These are phyloP conservation scores for Trochalopteron elliotii DNA, from an alignment of 2,113 vertebrate species.

Conservation along the genomic window DNA sequence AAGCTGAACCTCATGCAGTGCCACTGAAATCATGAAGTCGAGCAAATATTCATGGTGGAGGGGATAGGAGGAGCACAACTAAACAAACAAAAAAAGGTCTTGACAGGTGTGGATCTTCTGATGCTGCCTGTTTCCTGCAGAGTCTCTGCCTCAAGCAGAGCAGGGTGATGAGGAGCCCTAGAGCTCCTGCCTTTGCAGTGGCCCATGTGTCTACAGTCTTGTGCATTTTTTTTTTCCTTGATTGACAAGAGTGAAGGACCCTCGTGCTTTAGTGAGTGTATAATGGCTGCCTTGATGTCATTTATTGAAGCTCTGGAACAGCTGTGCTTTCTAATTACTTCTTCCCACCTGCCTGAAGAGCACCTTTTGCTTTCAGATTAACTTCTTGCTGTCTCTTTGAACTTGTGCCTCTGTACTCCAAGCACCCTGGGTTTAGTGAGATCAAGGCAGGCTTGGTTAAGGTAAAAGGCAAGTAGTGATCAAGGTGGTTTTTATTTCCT, in stretches of 20 bases:
- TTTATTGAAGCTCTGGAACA: slow-evolving; percentile 33
- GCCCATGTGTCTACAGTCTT: background rate
- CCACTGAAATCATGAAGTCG: background rate
- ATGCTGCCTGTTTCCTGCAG: background rate
- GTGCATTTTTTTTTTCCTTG: background rate
- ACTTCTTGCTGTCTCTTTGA: slow-evolving; percentile 57
- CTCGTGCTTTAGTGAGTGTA: background rate
- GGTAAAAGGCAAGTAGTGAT: slow-evolving; percentile 16
- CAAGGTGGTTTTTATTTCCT: background rate
- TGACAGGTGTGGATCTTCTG: background rate
- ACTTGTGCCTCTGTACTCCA: slow-evolving; percentile 18
- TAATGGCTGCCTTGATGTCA: slow-evolving; percentile 20
- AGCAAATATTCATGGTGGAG: background rate
- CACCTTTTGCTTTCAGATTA: slow-evolving; percentile 57
- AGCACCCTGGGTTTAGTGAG: slow-evolving; percentile 18
- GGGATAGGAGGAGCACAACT: background rate
- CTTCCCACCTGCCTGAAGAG: slow-evolving; percentile 21
- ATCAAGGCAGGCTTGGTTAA: slow-evolving; percentile 27
- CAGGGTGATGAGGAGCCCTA: background rate
- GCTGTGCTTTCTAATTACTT: slow-evolving; percentile 51
- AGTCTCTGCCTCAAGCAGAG: background rate
- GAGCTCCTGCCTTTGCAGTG: slow-evolving; percentile 7
- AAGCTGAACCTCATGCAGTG: background rate
- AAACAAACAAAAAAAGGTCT: background rate
- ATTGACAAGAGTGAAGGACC: slow-evolving; percentile 18